A percentile compares a stretch with the other conserved stretches of the same genome.
Evolutionary conservation across 1,140 invertebrate genomes (phyloP).

Genomic region (Kradibia gibbosae): DNA sequence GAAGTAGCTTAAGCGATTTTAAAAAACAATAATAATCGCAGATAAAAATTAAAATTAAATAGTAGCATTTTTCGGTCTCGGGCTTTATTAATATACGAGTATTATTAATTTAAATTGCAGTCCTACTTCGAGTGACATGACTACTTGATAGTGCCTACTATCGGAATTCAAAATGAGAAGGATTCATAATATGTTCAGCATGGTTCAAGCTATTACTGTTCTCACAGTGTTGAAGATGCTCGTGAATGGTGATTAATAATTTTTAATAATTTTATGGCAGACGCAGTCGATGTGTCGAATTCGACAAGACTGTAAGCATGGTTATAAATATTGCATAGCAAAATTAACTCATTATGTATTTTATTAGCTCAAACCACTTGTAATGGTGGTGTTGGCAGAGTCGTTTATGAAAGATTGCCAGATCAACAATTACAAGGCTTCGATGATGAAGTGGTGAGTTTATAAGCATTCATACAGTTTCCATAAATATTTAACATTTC

Average conservation of each 20-base stretch:
- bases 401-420: constrained; percentile 90
- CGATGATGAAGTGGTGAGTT: constrained; percentile 87
- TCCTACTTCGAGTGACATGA: constrained; percentile 63
- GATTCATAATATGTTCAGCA: constrained; percentile 76
- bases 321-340: neutral
- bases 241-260: constrained; percentile 79
- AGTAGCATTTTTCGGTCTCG: no score
- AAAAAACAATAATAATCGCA: no score
- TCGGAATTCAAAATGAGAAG: constrained; percentile 76
- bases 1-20: no score
- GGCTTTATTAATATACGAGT: neutral
- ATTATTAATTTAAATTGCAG: constrained; percentile 37
- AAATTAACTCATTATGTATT: neutral
- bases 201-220: constrained; percentile 88
- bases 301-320: no score
- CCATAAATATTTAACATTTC: neutral
- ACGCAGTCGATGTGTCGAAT: no score
- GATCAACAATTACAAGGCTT: constrained; percentile 91
- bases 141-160: constrained; percentile 60
- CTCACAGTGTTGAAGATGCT: constrained; percentile 87
- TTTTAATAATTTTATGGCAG: neutral
- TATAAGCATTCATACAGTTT: no score
- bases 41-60: no score
- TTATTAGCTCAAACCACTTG: constrained; percentile 89
- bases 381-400: constrained; percentile 86